A percentile compares a stretch with the other conserved stretches of the same genome.
phyloP scores from a whole-genome alignment of 1,140 invertebrate species.

The Aphaenogaster ashmeadi region DNA sequence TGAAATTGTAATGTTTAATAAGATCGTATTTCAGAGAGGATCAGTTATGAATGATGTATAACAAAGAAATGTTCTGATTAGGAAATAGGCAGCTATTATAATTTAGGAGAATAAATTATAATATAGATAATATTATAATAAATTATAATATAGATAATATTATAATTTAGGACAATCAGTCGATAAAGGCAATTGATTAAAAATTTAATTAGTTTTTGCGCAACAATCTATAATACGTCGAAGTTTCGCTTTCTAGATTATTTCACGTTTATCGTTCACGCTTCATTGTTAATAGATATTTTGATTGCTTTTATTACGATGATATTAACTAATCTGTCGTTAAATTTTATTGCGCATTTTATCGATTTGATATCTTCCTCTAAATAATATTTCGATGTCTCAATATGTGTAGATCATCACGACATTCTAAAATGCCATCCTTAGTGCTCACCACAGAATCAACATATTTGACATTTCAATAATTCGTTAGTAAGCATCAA shows the following conservation, averaged over 20 bases:
- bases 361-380: slow-evolving; percentile 28
- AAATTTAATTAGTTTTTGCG: not conserved
- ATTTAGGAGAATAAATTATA: not conserved
- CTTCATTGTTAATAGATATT: slow-evolving; percentile 1
- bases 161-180: not conserved
- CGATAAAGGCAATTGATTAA: not conserved
- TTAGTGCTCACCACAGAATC: not conserved
- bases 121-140: not conserved
- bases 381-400: not conserved
- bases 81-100: not conserved
- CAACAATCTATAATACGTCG: not conserved
- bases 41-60: not conserved
- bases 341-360: slow-evolving; percentile 3
- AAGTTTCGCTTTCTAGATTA: not conserved
- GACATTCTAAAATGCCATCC: slow-evolving; percentile 20
- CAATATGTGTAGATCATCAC: slow-evolving; percentile 4
- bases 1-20: slow-evolving; percentile 19
- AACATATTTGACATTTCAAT: slow-evolving; percentile 21
- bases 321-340: not conserved
- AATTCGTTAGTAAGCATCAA: slow-evolving; percentile 28
- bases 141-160: not conserved
- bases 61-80: not conserved
- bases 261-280: not conserved
- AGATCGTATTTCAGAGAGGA: slow-evolving; percentile 8
- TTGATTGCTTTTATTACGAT: not conserved